Conservation (phyloP, 2,888 invertebrate genomes). For the Sarcophaga caerulescens region DNA sequence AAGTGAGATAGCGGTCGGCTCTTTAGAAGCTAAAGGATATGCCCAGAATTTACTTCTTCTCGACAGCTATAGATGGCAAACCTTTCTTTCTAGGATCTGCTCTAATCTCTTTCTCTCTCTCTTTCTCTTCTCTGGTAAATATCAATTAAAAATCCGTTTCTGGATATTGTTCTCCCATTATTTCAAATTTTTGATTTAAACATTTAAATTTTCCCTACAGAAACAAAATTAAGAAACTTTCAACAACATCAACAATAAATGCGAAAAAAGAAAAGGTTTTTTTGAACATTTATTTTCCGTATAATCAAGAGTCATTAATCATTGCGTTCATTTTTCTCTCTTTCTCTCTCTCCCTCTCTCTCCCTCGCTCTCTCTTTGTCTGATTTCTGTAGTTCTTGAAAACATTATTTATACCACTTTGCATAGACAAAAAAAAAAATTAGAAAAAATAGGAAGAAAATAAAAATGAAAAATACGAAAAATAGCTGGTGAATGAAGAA, state of each 20-base stretch:
- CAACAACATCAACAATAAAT: not conserved
- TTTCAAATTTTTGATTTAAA: not conserved
- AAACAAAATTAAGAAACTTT: not conserved
- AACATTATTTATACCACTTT: slow-evolving; percentile 37
- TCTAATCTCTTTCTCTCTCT: too few relatives aligned
- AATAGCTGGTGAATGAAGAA: slow-evolving; percentile 12
- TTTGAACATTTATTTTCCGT: slow-evolving; percentile 39
- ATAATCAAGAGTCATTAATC: slow-evolving; percentile 67
- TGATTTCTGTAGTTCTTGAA: slow-evolving; percentile 24
- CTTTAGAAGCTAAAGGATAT: too few relatives aligned
- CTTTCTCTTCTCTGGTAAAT: too few relatives aligned
- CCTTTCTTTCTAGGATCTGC: too few relatives aligned
- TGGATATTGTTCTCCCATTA: too few relatives aligned
- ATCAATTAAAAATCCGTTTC: too few relatives aligned
- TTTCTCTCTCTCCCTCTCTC: not conserved
- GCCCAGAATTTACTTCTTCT: too few relatives aligned
- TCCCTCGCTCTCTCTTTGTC: not conserved
- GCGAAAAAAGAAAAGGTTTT: not conserved
- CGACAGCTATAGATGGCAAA: too few relatives aligned
- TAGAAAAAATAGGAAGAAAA: slow-evolving; percentile 21
- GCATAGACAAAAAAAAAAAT: slow-evolving; percentile 31
- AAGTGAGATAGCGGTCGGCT: too few relatives aligned
- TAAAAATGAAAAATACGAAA: slow-evolving; percentile 1
- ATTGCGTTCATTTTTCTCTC: slow-evolving; percentile 34
- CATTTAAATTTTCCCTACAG: not conserved